phyloP scores from a whole-genome alignment of 2,888 invertebrate species.

The Reticulitermes lucifugus region DNA sequence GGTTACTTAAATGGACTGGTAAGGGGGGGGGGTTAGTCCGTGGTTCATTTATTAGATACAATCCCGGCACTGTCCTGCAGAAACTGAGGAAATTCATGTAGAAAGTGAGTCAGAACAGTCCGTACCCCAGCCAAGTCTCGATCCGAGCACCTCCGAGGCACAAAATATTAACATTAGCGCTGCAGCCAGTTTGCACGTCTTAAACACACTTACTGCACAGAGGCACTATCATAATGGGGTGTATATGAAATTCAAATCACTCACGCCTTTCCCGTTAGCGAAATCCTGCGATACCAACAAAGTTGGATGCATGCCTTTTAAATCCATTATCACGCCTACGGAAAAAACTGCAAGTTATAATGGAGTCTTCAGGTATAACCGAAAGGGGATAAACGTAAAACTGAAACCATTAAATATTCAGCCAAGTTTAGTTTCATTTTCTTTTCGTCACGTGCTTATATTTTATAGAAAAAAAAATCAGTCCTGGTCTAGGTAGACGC shows the following conservation, averaged over 20 bases:
- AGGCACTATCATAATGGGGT: too few relatives aligned
- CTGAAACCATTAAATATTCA: conserved; percentile 25
- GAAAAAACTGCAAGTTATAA: conserved; percentile 26
- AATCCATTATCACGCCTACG: conserved; percentile 16
- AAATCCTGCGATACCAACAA: background rate
- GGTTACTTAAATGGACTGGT: too few relatives aligned
- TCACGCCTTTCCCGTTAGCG: background rate
- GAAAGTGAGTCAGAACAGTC: too few relatives aligned
- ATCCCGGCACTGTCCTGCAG: too few relatives aligned
- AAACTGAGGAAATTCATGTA: too few relatives aligned
- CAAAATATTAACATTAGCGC: too few relatives aligned
- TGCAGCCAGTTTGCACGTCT: too few relatives aligned
- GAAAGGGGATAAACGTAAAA: background rate
- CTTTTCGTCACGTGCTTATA: background rate
- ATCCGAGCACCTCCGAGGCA: too few relatives aligned
- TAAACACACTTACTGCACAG: too few relatives aligned
- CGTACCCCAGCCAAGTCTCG: too few relatives aligned
- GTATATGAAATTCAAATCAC: background rate
- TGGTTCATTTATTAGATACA: too few relatives aligned
- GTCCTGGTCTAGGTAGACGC: background rate
- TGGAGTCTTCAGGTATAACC: conserved; percentile 25
- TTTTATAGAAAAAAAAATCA: background rate
- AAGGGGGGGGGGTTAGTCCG: too few relatives aligned
- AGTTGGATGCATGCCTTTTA: conserved; percentile 18
- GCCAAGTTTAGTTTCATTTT: background rate